Percentiles rank a stretch among this genome's conserved stretches.
Conservation (phyloP, 1,140 invertebrate genomes). For the Drosophila lowei region DNA sequence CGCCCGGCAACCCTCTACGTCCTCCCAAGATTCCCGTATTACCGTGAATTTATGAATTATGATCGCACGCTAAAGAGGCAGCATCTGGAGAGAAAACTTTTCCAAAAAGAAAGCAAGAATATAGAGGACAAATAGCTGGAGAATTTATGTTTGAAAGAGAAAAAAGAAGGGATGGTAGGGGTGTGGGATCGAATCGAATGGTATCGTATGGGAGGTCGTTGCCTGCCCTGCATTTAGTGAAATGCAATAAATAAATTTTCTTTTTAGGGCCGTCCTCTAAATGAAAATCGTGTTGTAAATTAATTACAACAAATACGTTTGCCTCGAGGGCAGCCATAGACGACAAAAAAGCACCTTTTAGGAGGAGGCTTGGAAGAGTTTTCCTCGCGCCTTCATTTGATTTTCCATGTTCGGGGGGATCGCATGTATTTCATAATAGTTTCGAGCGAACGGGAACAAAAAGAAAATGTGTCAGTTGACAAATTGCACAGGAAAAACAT, state of each 20-base stretch:
- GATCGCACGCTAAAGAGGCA: slow-evolving; percentile 2
- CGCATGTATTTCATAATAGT: slow-evolving; percentile 66
- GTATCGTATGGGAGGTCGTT: slow-evolving; percentile 17
- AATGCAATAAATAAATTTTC: slow-evolving; percentile 74
- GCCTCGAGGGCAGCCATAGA: slow-evolving; percentile 3
- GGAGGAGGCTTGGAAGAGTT: slow-evolving; percentile 22
- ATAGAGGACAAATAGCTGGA: slow-evolving; percentile 41
- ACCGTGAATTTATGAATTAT: slow-evolving; percentile 68
- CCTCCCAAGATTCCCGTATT: slow-evolving; percentile 12
- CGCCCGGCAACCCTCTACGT: background rate
- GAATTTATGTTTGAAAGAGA: slow-evolving; percentile 30
- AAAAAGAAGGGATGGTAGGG: background rate
- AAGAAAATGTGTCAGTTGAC: slow-evolving; percentile 77
- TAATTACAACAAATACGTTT: slow-evolving; percentile 77
- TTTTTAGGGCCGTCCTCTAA: slow-evolving; percentile 36
- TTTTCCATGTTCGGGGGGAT: slow-evolving; percentile 13
- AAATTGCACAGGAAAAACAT: slow-evolving; percentile 83
- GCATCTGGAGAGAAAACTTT: slow-evolving; percentile 17
- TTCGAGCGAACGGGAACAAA: slow-evolving; percentile 19
- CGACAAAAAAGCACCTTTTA: slow-evolving; percentile 27
- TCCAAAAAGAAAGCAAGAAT: slow-evolving; percentile 21
- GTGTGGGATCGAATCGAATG: too few relatives aligned
- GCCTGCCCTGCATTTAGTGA: slow-evolving; percentile 30
- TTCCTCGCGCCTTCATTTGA: background rate
- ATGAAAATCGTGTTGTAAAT: slow-evolving; percentile 73